Evolutionary conservation across 2,113 vertebrate genomes (phyloP), one percentile per base, ranked within the genome.

Genomic region (Microtus richardsoni): DNA sequence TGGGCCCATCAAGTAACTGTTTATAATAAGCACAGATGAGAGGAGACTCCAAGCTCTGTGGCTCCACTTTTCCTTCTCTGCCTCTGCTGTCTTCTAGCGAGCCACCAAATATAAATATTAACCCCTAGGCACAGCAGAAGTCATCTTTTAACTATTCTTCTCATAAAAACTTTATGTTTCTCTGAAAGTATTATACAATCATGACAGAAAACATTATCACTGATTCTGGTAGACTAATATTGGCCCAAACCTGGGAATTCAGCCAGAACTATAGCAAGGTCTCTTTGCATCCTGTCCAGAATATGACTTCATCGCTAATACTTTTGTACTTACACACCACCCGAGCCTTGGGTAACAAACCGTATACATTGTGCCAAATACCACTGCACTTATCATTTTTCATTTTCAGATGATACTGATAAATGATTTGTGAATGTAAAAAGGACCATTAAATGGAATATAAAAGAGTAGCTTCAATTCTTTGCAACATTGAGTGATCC

Each of bases 141-240:
- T 98, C 22, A 98, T 98, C 89, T 91, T 98, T 98, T 98, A 98
- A 98, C 98, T 98, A 98, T 98, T 98, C 97, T 97, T 98, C 98
- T 98, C 98, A 98, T 98, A 98, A 98, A 99, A 98, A 97, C 98
- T 98, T 99, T 98, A 98, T 98, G 98, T 98, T 98, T 98, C 98
- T 98, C 98, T 2, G 91, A 98, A 98, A 98, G 97, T 98, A 98
- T 98, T 99, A 98, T 98, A 98, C 97, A 98, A 77, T 97, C 91
- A 96, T 98, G 98, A 98, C 98, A 98, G 98, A 98, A 98, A 98
- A 97, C 75, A 49, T 97, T 98, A 96, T 98, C 98, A 98, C 93
- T 97, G 96, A 98, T 98, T 99, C 98, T 97, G 96, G 98, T 97
- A 98, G 98, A 97, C 95, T 95, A 96, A 64, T 82, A 98, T 92